phyloP scores from a whole-genome alignment of 2,797 vertebrate genomes.

The Gallinago solitaria region DNA sequence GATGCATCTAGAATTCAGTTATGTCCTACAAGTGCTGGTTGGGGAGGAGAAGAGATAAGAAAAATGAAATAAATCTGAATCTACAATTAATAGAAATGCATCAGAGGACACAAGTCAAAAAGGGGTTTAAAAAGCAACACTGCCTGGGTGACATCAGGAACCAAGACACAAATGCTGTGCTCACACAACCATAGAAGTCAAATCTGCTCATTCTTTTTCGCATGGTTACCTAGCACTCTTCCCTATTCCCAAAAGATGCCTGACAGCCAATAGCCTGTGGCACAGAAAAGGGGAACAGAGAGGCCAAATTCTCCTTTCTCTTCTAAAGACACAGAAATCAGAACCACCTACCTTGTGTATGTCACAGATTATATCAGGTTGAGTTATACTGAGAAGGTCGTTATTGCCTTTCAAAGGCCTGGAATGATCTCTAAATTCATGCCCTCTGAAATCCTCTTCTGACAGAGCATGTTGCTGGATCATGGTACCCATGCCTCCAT shows the following conservation, averaged over 20 bases:
- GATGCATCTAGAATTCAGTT: neutral
- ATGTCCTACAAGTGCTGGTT: neutral
- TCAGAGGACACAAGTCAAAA: neutral
- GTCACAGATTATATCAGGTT: constrained; percentile 84
- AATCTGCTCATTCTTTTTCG: constrained; percentile 4
- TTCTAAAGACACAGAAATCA: neutral
- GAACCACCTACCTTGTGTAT: constrained; percentile 89
- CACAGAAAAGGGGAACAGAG: neutral
- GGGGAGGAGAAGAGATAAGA: neutral
- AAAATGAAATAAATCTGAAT: neutral
- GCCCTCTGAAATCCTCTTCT: constrained; percentile 88
- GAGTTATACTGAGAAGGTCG: constrained; percentile 93
- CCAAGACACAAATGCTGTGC: neutral
- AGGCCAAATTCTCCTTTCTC: neutral
- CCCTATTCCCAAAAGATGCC: neutral
- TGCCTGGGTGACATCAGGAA: neutral
- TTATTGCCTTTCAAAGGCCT: constrained; percentile 92
- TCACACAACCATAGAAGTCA: constrained; percentile 29
- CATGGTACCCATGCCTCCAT: constrained; percentile 98
- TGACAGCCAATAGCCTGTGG: neutral
- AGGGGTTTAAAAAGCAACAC: neutral
- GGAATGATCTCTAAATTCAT: constrained; percentile 87
- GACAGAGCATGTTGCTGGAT: constrained; percentile 85
- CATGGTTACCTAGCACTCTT: neutral
- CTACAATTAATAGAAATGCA: neutral